phyloP scores from a whole-genome alignment of 1,140 invertebrate species.

The Scaptodrosophila lebanonensis region DNA sequence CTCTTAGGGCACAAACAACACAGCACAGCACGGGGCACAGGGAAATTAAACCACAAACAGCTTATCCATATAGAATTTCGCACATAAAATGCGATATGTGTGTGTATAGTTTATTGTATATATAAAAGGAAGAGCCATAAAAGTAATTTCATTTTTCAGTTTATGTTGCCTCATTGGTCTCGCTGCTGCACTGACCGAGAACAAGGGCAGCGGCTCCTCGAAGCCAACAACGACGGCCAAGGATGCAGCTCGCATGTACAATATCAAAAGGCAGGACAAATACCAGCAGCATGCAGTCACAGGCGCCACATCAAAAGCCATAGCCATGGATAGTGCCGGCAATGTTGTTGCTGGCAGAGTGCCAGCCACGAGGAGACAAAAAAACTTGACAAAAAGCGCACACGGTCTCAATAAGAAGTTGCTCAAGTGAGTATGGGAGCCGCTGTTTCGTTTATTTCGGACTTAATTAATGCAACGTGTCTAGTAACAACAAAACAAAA shows the following conservation, averaged over 20 bases:
- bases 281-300: constrained; percentile 23
- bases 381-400: constrained; percentile 47
- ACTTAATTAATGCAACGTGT: constrained; percentile 63
- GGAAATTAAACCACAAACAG: constrained; percentile 32
- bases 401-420: constrained; percentile 70
- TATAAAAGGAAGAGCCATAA: constrained; percentile 49
- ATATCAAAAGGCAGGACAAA: constrained; percentile 55
- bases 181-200: constrained; percentile 34
- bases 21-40: constrained; percentile 6
- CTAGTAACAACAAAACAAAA: constrained; percentile 35
- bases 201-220: constrained; percentile 1
- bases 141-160: constrained; percentile 46
- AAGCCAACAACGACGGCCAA: constrained; percentile 23
- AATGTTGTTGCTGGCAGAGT: constrained; percentile 19
- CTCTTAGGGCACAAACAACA: background rate
- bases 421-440: constrained; percentile 53
- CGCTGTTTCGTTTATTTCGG: constrained; percentile 46
- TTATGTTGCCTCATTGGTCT: constrained; percentile 52
- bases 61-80: constrained; percentile 61
- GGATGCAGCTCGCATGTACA: constrained; percentile 53
- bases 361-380: constrained; percentile 37
- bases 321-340: constrained; percentile 11
- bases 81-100: constrained; percentile 35
- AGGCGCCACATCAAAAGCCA: constrained; percentile 4
- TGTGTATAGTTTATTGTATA: constrained; percentile 15